A percentile compares a stretch with the other conserved stretches of the same genome.
These are phyloP conservation scores for Eupithecia inturbata DNA, from an alignment of 2,888 invertebrate genomes.

Conservation along the genomic window DNA sequence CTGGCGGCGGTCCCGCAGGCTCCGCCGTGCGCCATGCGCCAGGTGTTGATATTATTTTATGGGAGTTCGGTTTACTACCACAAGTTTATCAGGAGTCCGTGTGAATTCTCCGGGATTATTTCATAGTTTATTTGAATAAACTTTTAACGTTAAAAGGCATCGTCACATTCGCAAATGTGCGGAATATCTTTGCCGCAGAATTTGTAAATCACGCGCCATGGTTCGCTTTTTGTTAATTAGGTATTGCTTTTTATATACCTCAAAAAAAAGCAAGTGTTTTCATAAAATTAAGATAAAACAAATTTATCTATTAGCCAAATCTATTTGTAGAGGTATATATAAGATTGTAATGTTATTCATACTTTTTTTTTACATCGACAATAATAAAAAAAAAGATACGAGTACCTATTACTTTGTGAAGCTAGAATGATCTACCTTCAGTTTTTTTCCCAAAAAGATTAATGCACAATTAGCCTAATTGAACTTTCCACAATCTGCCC, in stretches of 20 bases:
- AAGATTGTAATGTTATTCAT: too few species aligned
- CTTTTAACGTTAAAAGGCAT: conserved; percentile 15
- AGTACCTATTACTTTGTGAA: too few species aligned
- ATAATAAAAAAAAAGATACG: too few species aligned
- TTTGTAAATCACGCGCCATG: background rate
- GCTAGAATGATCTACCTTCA: background rate
- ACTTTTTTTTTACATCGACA: too few species aligned
- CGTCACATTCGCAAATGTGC: background rate
- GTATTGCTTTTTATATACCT: too few species aligned
- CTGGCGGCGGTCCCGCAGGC: background rate
- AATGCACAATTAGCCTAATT: conserved; percentile 16
- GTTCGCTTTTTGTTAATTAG: background rate
- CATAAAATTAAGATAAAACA: too few species aligned
- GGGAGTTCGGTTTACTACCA: conserved; percentile 48
- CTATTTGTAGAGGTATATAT: too few species aligned
- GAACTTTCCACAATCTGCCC: background rate
- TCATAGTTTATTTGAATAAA: conserved; percentile 28
- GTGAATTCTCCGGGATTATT: conserved; percentile 39
- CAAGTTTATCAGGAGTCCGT: conserved; percentile 46
- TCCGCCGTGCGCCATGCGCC: conserved; percentile 16
- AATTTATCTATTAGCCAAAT: too few species aligned
- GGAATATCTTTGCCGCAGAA: background rate
- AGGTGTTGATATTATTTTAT: conserved; percentile 60
- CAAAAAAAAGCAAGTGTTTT: too few species aligned
- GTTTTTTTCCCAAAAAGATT: conserved; percentile 7